Evolutionary conservation across 2,113 vertebrate species (phyloP).

Genomic region (Xenopus borealis): DNA sequence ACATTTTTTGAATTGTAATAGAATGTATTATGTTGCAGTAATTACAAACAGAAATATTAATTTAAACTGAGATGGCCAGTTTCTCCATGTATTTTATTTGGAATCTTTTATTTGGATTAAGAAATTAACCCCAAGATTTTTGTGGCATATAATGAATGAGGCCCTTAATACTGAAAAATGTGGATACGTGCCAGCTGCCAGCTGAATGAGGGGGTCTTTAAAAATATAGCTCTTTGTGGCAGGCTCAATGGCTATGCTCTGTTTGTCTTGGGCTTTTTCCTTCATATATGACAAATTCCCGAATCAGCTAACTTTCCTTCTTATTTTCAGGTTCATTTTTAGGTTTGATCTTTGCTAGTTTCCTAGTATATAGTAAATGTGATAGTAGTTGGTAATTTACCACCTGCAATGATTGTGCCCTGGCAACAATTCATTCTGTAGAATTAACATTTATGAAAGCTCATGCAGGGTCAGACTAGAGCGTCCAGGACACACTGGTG

Average conservation of each 20-base stretch:
- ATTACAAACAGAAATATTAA: slow-evolving; percentile 37
- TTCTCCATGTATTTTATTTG: slow-evolving; percentile 24
- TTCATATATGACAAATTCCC: slow-evolving; percentile 28
- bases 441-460: too few relatives aligned
- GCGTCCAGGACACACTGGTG: too few relatives aligned
- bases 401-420: too few relatives aligned
- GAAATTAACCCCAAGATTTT: slow-evolving; percentile 43
- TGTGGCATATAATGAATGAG: slow-evolving; percentile 39
- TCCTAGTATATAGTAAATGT: slow-evolving; percentile 2
- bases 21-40: background rate
- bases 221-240: slow-evolving; percentile 40
- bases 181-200: slow-evolving; percentile 32
- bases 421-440: too few relatives aligned
- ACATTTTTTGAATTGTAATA: too few relatives aligned
- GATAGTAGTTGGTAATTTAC: background rate
- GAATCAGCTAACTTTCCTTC: slow-evolving; percentile 16
- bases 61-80: slow-evolving; percentile 32
- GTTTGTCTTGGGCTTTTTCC: slow-evolving; percentile 28
- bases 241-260: slow-evolving; percentile 8
- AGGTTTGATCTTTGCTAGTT: too few relatives aligned
- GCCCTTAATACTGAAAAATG: slow-evolving; percentile 33
- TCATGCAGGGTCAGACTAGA: too few relatives aligned
- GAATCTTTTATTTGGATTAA: slow-evolving; percentile 30
- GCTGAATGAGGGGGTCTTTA: slow-evolving; percentile 38
- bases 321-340: too few relatives aligned